Evolutionary conservation across 2,113 vertebrate genomes (phyloP).

Genomic region (Macrotus californicus): DNA sequence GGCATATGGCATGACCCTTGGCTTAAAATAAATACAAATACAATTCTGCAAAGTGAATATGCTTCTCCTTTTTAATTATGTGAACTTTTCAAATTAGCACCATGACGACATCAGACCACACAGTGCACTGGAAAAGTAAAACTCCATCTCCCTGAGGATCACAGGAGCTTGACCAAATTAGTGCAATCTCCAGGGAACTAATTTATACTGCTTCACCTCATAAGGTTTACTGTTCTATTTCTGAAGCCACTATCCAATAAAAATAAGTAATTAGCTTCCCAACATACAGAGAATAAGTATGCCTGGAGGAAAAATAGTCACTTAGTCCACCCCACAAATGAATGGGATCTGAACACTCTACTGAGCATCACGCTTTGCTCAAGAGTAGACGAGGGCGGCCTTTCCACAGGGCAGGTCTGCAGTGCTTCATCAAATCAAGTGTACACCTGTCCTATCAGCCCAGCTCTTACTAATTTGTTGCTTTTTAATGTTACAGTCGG

Average conservation of each 20-base stretch:
- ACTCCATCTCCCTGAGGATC: neutral
- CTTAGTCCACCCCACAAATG: neutral
- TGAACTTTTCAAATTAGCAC: neutral
- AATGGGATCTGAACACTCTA: neutral
- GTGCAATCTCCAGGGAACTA: neutral
- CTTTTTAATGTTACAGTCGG: neutral
- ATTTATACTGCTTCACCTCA: conserved; percentile 23
- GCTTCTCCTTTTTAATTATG: neutral
- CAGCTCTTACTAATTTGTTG: neutral
- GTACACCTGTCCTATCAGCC: neutral
- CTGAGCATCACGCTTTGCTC: neutral
- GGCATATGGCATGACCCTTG: neutral
- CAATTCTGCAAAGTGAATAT: neutral
- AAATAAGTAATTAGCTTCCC: conserved; percentile 12
- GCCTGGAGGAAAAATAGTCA: neutral
- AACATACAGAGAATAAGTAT: neutral
- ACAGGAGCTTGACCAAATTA: neutral
- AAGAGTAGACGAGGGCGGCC: neutral
- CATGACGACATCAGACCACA: neutral
- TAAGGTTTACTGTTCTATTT: conserved; percentile 20
- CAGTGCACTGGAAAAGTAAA: neutral
- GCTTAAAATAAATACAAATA: conserved; percentile 7
- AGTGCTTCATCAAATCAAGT: neutral
- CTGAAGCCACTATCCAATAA: conserved; percentile 23
- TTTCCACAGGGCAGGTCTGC: neutral